Evolutionary conservation across 2,888 invertebrate species (phyloP).

Genomic region (Baccha elongata): DNA sequence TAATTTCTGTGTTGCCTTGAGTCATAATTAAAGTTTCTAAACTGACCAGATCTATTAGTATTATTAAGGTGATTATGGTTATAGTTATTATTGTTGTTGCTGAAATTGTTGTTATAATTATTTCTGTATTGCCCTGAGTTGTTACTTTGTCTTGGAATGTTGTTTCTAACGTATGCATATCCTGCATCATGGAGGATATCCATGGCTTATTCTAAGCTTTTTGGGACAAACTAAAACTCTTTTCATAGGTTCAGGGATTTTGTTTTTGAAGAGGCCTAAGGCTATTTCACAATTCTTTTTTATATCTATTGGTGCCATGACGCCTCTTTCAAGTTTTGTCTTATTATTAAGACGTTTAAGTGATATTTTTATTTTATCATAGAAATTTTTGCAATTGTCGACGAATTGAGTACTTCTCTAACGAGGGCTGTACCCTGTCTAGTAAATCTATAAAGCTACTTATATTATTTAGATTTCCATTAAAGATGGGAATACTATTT

Average conservation of each 20-base stretch:
- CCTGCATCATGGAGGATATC: slow-evolving; percentile 57
- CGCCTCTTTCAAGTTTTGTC: slow-evolving; percentile 28
- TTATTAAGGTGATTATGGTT: too few relatives aligned
- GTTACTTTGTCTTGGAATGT: neutral
- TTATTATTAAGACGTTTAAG: slow-evolving; percentile 64
- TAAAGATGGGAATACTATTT: neutral
- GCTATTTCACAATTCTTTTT: slow-evolving; percentile 2
- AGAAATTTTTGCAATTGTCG: slow-evolving; percentile 16
- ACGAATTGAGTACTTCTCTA: neutral
- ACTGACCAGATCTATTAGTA: too few relatives aligned
- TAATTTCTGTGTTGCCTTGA: too few relatives aligned
- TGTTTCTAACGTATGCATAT: slow-evolving; percentile 38
- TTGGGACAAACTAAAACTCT: slow-evolving; percentile 56
- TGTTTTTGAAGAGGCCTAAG: slow-evolving; percentile 44
- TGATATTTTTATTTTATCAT: slow-evolving; percentile 14
- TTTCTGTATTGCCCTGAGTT: too few relatives aligned
- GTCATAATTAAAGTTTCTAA: too few relatives aligned
- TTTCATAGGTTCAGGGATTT: too few relatives aligned
- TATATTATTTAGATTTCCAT: neutral
- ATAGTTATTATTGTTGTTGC: neutral
- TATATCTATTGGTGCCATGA: slow-evolving; percentile 13
- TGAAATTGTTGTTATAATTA: neutral
- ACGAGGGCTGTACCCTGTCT: neutral
- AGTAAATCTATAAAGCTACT: neutral
- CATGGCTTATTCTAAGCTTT: slow-evolving; percentile 53